Evolutionary conservation across 2,797 vertebrate species (phyloP).

Genomic region (Enteromius afrohamiltoni): DNA sequence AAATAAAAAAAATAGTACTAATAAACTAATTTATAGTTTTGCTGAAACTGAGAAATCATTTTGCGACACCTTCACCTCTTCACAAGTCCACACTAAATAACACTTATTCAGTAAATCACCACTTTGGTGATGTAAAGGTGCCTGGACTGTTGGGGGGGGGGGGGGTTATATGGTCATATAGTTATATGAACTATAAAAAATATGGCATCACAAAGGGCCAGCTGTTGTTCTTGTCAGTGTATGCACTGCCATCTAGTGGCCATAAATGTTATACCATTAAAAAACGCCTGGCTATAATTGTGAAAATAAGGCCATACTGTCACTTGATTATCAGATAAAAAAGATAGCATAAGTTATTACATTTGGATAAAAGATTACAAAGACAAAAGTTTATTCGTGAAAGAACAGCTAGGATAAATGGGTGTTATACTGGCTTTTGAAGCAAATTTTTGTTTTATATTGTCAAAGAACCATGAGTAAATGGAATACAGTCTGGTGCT

Average conservation of each 20-base stretch:
- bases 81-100: background rate
- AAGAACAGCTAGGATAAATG: background rate
- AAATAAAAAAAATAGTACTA: too few species aligned
- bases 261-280: background rate
- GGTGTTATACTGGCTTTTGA: background rate
- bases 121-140: background rate
- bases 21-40: background rate
- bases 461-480: background rate
- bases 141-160: background rate
- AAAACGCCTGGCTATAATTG: background rate
- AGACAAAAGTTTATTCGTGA: too few species aligned
- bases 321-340: background rate
- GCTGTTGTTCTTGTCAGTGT: background rate
- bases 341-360: background rate
- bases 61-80: background rate
- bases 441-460: background rate
- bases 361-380: background rate
- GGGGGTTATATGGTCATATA: too few species aligned
- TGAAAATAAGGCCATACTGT: background rate
- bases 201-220: background rate
- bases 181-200: background rate
- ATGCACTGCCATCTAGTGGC: conserved; percentile 6
- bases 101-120: background rate
- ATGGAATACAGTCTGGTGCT: conserved; percentile 64
- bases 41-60: too few species aligned